Conservation (phyloP, 2,113 vertebrate species). For the Glareola pratincola region DNA sequence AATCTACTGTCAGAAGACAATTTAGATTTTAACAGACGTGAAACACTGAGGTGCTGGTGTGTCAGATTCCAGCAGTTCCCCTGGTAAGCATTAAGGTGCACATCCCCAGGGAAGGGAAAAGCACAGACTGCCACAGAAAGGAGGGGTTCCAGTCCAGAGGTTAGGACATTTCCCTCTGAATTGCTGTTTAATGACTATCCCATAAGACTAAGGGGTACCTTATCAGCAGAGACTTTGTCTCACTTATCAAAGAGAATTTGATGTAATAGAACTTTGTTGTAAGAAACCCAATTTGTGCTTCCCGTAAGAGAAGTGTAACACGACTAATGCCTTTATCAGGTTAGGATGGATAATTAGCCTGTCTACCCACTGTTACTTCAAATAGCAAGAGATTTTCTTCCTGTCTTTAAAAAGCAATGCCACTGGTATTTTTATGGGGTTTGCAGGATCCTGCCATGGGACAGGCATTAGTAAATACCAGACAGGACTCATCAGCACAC, state of each 20-base stretch:
- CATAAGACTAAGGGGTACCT: background rate
- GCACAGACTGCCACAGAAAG: background rate
- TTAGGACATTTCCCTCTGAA: background rate
- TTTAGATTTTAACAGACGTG: background rate
- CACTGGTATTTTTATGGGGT: background rate
- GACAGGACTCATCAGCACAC: background rate
- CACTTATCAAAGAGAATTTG: background rate
- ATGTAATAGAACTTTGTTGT: background rate
- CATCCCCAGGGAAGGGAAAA: background rate
- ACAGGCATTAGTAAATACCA: background rate
- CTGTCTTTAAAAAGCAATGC: background rate
- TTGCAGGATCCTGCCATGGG: background rate
- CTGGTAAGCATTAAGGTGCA: background rate
- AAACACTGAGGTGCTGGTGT: background rate
- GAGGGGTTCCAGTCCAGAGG: background rate
- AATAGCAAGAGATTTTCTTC: background rate
- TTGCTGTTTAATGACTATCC: background rate
- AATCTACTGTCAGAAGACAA: background rate
- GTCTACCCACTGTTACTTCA: background rate
- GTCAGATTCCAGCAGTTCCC: background rate
- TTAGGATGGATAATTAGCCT: background rate
- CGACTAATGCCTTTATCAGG: background rate
- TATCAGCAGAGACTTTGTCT: background rate
- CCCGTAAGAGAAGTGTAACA: background rate
- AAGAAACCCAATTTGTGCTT: background rate